Evolutionary conservation across 2,113 vertebrate species (phyloP).

Genomic region (Monopterus albus): DNA sequence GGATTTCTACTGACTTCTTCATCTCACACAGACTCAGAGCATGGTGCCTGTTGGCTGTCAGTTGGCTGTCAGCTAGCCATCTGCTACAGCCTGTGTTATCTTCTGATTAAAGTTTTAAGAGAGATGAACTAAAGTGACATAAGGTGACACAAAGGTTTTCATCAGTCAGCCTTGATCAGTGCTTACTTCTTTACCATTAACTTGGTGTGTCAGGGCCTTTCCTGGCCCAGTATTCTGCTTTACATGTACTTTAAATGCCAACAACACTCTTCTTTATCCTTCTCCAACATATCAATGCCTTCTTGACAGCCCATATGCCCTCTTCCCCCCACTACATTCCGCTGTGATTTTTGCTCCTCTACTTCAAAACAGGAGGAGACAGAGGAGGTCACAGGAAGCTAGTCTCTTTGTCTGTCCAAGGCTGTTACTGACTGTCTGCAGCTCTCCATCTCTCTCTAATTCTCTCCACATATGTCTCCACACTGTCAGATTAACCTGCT

Average conservation of each 20-base stretch:
- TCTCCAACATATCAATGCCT: neutral
- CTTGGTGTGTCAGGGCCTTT: neutral
- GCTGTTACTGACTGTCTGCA: slow-evolving; percentile 6
- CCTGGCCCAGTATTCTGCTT: neutral
- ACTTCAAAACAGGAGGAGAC: slow-evolving; percentile 7
- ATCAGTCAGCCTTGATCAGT: slow-evolving; percentile 20
- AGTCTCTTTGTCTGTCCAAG: neutral
- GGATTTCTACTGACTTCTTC: neutral
- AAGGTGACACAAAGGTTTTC: neutral
- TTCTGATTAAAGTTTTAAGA: neutral
- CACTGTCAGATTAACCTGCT: neutral
- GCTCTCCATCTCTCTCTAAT: neutral
- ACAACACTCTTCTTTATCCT: neutral
- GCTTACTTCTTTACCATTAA: neutral
- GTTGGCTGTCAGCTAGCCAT: neutral
- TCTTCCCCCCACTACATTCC: neutral
- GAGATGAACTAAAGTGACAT: neutral
- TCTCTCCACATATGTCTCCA: neutral
- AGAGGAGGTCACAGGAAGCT: slow-evolving; percentile 1
- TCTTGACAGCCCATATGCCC: neutral
- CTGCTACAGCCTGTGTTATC: neutral
- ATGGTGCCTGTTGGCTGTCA: neutral
- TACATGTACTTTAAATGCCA: neutral
- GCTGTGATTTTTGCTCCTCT: slow-evolving; percentile 1
- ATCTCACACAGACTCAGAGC: neutral